Base-by-base conservation (phyloP, 2,888 invertebrate species). In the Mesodorylaimus sp. region DNA sequence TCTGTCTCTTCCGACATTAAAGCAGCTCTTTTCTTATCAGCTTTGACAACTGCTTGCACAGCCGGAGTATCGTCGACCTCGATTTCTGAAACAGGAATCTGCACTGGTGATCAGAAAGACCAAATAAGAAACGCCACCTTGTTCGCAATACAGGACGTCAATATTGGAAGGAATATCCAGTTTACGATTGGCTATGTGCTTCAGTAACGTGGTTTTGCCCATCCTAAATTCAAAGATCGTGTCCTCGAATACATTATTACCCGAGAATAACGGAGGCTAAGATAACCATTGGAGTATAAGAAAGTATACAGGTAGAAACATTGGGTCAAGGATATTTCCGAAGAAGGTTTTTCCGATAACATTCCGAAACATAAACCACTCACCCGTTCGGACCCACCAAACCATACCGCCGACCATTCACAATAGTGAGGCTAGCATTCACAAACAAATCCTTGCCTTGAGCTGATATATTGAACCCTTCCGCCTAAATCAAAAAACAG, bases 361-460 rank as follows among this genome's bases (percentile, higher is more conserved):
- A n/a, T n/a, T n/a, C n/a, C n/a, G n/a, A n/a, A n/a, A n/a, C n/a
- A n/a, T n/a, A n/a, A n/a, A n/a, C n/a, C 41, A 21, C 41, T 66
- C 69, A 80, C 79, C 87, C 97, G 68, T 97, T 97, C 1, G 97
- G 97, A 25, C 97, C 97, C 1, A 99, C 95, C 3, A 97, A 74
- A 61, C 97, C 97, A 69, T 99, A 99, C 59, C 88, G 78, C 43
- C 95, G 77, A 0, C 91, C 88, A 61, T 82, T 78, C 0, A 93
- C 89, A 58, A 99, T 91, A 47, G 86, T 72, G 29, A 99, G 72
- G 67, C 79, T 85, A 0, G 97, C 93, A 68, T 97, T 95, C 29
- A 88, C 82, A 68, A 99, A 95, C 43, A 97, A 74, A 65, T 93
- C 88, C 61, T 97, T 88, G 50, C 97, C 97, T 68, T 88, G 84